phyloP scores from a whole-genome alignment of 2,113 vertebrate species.

The Sylvilagus bachmani region DNA sequence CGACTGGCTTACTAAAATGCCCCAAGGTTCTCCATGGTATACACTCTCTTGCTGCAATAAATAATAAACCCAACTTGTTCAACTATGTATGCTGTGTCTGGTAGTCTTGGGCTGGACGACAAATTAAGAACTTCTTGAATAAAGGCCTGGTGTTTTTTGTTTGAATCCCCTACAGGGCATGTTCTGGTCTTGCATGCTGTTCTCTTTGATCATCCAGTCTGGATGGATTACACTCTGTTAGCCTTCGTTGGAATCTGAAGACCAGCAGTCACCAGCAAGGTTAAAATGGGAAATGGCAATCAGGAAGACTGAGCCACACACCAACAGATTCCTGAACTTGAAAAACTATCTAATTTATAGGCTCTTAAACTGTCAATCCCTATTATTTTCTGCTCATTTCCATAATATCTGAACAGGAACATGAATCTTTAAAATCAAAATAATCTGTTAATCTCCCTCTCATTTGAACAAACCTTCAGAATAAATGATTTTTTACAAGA shows the following conservation, averaged over 20 bases:
- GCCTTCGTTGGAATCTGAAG: not conserved
- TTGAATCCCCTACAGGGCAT: not conserved
- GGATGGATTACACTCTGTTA: not conserved
- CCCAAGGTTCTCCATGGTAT: not conserved
- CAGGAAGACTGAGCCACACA: not conserved
- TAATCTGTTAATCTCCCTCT: constrained; percentile 1
- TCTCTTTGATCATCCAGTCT: not conserved
- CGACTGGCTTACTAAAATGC: not conserved
- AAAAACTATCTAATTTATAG: not conserved
- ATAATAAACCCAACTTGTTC: not conserved
- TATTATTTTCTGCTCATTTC: not conserved
- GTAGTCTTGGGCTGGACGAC: not conserved
- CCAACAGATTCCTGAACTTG: not conserved
- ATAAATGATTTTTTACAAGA: not conserved
- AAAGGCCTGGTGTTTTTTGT: not conserved
- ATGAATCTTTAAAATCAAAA: not conserved
- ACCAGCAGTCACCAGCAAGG: not conserved
- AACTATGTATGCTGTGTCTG: not conserved
- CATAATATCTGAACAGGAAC: not conserved
- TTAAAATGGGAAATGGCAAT: not conserved
- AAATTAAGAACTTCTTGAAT: constrained; percentile 20
- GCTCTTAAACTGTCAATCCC: not conserved
- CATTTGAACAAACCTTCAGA: constrained; percentile 3
- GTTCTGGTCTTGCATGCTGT: not conserved
- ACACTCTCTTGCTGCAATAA: not conserved